Percentiles rank a stretch among this genome's conserved stretches.
Conservation (phyloP, 1,140 invertebrate genomes). For the Papilio glaucus region DNA sequence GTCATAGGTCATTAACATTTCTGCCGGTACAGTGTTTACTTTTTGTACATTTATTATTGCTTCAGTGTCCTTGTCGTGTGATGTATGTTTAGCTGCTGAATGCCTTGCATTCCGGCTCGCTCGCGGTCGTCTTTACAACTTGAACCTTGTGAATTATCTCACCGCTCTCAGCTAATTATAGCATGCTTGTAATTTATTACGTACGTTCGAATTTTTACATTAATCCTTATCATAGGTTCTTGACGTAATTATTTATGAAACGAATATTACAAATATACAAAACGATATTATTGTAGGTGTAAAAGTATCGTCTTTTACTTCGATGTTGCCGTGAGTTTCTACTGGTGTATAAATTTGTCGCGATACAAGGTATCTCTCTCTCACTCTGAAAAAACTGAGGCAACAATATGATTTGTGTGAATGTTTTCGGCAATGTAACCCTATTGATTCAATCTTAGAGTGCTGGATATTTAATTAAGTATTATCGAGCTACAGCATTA, state of each 20-base stretch:
- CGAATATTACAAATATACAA: background rate
- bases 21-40: conserved; percentile 72
- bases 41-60: conserved; percentile 72
- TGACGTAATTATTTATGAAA: background rate
- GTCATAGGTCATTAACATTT: conserved; percentile 82
- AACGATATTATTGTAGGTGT: conserved; percentile 23
- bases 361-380: no score
- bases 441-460: no score
- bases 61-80: conserved; percentile 54
- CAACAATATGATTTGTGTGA: no score
- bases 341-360: no score
- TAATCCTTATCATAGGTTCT: conserved; percentile 11
- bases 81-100: conserved; percentile 48
- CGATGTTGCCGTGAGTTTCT: no score
- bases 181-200: conserved; percentile 21
- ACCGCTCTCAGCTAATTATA: conserved; percentile 32
- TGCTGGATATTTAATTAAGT: no score
- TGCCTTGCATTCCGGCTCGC: conserved; percentile 40
- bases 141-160: conserved; percentile 32
- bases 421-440: no score
- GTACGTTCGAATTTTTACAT: conserved; percentile 6
- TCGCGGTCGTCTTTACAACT: conserved; percentile 14
- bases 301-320: background rate
- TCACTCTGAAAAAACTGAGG: no score
- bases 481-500: no score